A percentile compares a stretch with the other conserved stretches of the same genome.
These are phyloP conservation scores for Cervus canadensis DNA, from an alignment of 2,113 vertebrate genomes.

Conservation along the genomic window DNA sequence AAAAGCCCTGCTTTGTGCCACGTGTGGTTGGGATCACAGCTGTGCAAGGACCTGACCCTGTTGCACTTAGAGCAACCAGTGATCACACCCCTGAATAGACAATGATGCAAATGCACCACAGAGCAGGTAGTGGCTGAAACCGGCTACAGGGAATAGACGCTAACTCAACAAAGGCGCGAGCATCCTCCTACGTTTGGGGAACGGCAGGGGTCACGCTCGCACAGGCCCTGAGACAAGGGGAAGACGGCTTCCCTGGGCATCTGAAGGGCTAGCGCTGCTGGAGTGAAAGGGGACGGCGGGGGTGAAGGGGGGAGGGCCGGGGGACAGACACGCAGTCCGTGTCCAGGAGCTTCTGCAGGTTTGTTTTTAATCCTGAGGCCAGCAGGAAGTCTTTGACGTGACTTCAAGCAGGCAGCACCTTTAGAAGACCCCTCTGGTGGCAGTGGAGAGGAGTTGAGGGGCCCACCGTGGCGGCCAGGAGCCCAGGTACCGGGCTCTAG, in stretches of 20 bases:
- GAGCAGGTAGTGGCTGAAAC: not conserved
- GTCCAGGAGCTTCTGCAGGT: not conserved
- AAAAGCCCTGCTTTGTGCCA: not conserved
- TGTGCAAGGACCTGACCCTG: not conserved
- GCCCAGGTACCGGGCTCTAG: not conserved
- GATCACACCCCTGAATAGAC: not conserved
- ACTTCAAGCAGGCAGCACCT: not conserved
- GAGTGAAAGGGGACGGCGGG: not conserved
- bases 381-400: not conserved
- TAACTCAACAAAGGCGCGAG: not conserved
- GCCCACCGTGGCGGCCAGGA: fast-evolving
- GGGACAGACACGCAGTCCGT: not conserved
- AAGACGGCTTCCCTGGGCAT: not conserved
- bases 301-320: not conserved
- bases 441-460: not conserved
- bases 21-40: not conserved
- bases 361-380: not conserved
- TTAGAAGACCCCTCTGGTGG: not conserved
- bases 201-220: not conserved
- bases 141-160: not conserved
- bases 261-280: not conserved
- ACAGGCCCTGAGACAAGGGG: not conserved
- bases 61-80: too few relatives aligned
- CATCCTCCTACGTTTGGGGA: not conserved
- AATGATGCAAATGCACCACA: fast-evolving